Conservation (phyloP, 2,113 vertebrate species). For the Hiodon alosoides region DNA sequence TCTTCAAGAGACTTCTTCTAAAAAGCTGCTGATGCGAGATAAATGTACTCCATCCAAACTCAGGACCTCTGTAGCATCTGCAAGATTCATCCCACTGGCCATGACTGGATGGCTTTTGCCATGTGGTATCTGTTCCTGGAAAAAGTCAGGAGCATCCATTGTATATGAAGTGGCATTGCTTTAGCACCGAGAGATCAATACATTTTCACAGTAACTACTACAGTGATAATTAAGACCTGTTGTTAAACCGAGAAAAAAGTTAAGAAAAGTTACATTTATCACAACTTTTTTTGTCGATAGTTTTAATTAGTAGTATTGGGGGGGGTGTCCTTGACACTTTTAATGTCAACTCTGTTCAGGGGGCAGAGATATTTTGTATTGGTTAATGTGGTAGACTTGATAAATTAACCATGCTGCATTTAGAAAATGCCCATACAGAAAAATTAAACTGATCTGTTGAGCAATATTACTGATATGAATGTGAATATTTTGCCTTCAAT, state of each 20-base stretch:
- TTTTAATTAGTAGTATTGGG: no score
- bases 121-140: constrained; percentile 48
- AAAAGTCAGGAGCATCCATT: constrained; percentile 3
- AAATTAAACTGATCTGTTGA: no score
- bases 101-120: constrained; percentile 66
- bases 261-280: no score
- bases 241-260: no score
- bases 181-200: neutral
- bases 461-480: no score
- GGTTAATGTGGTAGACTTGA: no score
- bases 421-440: neutral
- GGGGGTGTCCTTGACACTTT: no score
- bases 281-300: no score
- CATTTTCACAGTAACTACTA: neutral
- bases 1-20: constrained; percentile 74
- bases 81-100: constrained; percentile 59
- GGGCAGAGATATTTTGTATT: neutral
- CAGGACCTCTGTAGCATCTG: constrained; percentile 45
- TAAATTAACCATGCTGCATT: neutral
- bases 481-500: no score
- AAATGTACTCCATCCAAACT: constrained; percentile 67
- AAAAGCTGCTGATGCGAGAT: constrained; percentile 70
- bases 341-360: no score
- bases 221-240: no score
- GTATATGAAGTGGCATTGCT: neutral